Conservation (phyloP, 2,888 invertebrate species). For the Orthosia cruda region DNA sequence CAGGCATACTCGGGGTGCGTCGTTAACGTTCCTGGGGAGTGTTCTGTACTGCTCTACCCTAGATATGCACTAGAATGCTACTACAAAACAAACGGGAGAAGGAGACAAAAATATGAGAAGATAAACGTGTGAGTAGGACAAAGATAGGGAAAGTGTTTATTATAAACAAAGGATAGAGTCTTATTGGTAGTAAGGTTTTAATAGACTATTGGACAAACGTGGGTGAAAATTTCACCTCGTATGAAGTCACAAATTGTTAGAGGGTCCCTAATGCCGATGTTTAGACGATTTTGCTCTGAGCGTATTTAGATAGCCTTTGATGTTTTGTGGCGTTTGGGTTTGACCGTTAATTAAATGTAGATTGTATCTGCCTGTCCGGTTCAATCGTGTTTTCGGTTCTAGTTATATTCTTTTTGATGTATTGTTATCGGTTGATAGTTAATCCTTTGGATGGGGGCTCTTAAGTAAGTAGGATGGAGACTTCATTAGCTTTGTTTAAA, state of each 20-base stretch:
- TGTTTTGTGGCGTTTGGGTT: slow-evolving; percentile 86
- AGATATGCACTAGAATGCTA: slow-evolving; percentile 89
- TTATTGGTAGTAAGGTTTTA: slow-evolving; percentile 86
- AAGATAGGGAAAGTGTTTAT: slow-evolving; percentile 89
- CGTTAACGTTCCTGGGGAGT: slow-evolving; percentile 90
- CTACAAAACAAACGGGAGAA: slow-evolving; percentile 85
- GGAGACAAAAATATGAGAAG: slow-evolving; percentile 69
- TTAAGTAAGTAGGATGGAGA: slow-evolving; percentile 41
- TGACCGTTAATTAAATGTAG: slow-evolving; percentile 88
- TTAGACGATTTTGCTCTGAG: slow-evolving; percentile 88
- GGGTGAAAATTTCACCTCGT: slow-evolving; percentile 81
- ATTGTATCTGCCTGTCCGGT: slow-evolving; percentile 81
- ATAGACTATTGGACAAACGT: slow-evolving; percentile 86
- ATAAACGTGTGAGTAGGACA: slow-evolving; percentile 72
- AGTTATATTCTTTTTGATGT: slow-evolving; percentile 78
- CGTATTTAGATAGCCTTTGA: slow-evolving; percentile 91
- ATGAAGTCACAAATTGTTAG: slow-evolving; percentile 82
- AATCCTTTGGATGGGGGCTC: slow-evolving; percentile 48
- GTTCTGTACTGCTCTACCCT: slow-evolving; percentile 83
- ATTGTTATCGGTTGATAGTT: slow-evolving; percentile 67
- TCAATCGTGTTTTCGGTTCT: slow-evolving; percentile 80
- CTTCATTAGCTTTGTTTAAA: slow-evolving; percentile 47
- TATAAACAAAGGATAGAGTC: slow-evolving; percentile 91
- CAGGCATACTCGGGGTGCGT: slow-evolving; percentile 89
- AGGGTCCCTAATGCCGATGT: slow-evolving; percentile 83